Evolutionary conservation across 2,113 vertebrate species (phyloP).

Genomic region (Sterna hirundo): DNA sequence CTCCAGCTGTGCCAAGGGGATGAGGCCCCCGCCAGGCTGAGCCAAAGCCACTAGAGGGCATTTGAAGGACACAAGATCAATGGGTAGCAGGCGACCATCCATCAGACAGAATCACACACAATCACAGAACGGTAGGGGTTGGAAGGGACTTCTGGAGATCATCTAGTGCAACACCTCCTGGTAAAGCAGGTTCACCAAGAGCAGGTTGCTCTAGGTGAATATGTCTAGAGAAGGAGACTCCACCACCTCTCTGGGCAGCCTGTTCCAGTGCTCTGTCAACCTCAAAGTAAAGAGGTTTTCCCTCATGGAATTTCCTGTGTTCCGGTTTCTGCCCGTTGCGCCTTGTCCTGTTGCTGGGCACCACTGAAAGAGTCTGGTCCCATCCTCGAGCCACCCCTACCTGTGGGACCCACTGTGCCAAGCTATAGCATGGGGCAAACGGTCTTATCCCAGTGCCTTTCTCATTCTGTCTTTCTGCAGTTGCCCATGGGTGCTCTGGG

Average conservation of each 20-base stretch:
- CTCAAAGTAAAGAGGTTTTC: background rate
- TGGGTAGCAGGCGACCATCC: background rate
- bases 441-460: background rate
- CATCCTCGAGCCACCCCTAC: background rate
- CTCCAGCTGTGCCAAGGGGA: background rate
- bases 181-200: background rate
- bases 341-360: background rate
- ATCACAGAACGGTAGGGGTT: background rate
- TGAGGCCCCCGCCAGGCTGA: background rate
- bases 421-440: background rate
- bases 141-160: background rate
- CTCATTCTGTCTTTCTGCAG: background rate
- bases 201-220: background rate
- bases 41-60: constrained; percentile 73
- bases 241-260: background rate
- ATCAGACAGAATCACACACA: background rate
- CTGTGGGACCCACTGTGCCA: background rate
- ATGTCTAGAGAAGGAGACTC: background rate
- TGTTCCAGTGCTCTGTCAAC: background rate
- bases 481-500: background rate
- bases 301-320: background rate
- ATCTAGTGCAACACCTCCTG: background rate
- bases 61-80: constrained; percentile 66
- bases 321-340: background rate
- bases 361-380: background rate